Evolutionary conservation across 2,113 vertebrate species (phyloP).

Genomic region (Phylloscopus trochilus): DNA sequence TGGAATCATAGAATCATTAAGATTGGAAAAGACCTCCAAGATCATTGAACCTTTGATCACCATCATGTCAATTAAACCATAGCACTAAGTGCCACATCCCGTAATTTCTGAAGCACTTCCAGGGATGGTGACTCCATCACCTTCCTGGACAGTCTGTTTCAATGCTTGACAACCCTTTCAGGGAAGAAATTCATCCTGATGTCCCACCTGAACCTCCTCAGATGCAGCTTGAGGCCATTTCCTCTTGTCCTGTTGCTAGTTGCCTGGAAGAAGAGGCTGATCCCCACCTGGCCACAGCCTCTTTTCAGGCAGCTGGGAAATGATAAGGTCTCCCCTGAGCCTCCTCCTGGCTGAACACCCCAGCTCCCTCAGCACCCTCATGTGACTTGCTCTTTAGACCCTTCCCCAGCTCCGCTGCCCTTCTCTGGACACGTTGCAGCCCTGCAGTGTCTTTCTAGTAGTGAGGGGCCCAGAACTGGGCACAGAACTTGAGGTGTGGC

Average conservation of each 20-base stretch:
- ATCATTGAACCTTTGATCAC: neutral
- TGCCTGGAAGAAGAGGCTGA: neutral
- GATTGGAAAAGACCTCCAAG: neutral
- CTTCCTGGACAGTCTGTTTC: neutral
- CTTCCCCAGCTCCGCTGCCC: neutral
- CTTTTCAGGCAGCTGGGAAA: neutral
- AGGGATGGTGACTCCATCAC: neutral
- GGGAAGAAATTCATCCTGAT: neutral
- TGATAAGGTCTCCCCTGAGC: neutral
- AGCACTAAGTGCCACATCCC: neutral
- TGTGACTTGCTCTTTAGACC: neutral
- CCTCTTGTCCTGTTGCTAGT: neutral
- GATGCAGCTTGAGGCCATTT: neutral
- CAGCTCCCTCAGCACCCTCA: neutral
- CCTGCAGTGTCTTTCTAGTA: neutral
- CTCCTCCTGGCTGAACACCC: neutral
- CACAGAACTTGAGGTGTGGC: neutral
- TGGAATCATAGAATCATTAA: neutral
- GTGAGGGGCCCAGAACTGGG: neutral
- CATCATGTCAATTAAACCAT: neutral
- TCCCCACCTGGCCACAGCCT: no score
- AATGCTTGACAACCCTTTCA: neutral
- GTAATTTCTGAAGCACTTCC: neutral
- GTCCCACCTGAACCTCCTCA: neutral
- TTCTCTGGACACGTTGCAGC: rapidly evolving